These are phyloP conservation scores for Dolichomitus sp. DNA, from an alignment of 2,888 invertebrate species.

Conservation along the genomic window DNA sequence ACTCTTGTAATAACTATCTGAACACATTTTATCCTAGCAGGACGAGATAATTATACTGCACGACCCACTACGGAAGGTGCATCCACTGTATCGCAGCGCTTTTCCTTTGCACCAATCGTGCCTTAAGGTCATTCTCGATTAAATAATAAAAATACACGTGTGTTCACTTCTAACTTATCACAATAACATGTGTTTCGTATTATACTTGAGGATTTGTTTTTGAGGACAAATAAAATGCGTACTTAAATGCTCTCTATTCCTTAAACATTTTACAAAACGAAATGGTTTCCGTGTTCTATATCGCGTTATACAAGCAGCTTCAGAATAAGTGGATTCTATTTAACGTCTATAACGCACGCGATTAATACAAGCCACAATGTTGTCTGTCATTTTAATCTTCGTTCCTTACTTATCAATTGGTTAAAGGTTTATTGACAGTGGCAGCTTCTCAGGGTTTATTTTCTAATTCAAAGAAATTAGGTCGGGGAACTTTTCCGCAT, in stretches of 20 bases:
- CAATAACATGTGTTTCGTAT: background rate
- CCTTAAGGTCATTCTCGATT: background rate
- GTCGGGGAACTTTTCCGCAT: background rate
- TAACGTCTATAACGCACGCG: conserved; percentile 46
- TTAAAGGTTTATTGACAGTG: conserved; percentile 33
- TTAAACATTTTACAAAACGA: background rate
- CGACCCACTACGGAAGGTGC: background rate
- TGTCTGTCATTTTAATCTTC: conserved; percentile 3
- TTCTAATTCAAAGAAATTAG: background rate
- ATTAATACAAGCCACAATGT: conserved; percentile 45
- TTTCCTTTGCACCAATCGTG: background rate
- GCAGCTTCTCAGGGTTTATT: conserved; percentile 37
- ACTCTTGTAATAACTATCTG: background rate
- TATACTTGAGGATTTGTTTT: background rate
- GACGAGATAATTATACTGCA: conserved; percentile 5
- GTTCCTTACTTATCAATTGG: conserved; percentile 47
- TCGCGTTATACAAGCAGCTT: conserved; percentile 45
- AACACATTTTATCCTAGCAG: background rate
- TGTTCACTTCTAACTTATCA: too few relatives aligned
- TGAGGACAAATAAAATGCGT: conserved; percentile 48
- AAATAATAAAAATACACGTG: background rate
- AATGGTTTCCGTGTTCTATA: too few relatives aligned
- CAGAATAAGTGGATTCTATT: conserved; percentile 34
- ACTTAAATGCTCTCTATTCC: conserved; percentile 57
- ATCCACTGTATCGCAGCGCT: background rate